phyloP scores from a whole-genome alignment of 2,113 vertebrate genomes.

The Raja brachyura region DNA sequence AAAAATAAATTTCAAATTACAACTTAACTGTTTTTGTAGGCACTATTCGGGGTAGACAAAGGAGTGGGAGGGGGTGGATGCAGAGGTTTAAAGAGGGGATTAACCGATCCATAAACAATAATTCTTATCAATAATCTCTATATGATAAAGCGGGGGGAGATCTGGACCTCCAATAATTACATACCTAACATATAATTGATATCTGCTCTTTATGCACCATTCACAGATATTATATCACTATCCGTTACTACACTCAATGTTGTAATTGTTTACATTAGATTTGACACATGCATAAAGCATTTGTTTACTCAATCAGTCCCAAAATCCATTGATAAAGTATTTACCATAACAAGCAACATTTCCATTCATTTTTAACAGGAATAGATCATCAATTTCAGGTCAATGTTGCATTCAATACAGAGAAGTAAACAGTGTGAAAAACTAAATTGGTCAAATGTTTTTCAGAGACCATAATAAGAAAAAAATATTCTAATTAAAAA shows the following conservation, averaged over 20 bases:
- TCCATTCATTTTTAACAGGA: not conserved
- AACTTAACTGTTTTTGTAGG: not conserved
- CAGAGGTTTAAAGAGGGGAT: no score
- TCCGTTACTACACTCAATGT: not conserved
- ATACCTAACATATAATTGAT: not conserved
- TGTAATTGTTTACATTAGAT: slow-evolving; percentile 9
- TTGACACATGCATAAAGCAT: not conserved
- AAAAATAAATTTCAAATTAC: not conserved
- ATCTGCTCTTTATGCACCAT: not conserved
- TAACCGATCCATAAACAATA: not conserved
- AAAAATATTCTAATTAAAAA: no score
- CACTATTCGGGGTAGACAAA: not conserved
- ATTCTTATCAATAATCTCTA: not conserved
- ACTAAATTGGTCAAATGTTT: not conserved
- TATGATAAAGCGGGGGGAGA: not conserved
- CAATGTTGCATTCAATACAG: not conserved
- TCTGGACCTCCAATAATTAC: not conserved
- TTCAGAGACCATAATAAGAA: not conserved
- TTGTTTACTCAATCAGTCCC: not conserved
- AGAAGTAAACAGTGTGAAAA: not conserved
- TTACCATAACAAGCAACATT: not conserved
- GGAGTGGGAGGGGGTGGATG: not conserved
- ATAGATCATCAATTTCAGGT: not conserved
- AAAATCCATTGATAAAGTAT: not conserved
- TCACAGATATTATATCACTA: not conserved